Evolutionary conservation across 2,113 vertebrate species (phyloP), one percentile per base, ranked within the genome.

Genomic region (Gopherus evgoodei): DNA sequence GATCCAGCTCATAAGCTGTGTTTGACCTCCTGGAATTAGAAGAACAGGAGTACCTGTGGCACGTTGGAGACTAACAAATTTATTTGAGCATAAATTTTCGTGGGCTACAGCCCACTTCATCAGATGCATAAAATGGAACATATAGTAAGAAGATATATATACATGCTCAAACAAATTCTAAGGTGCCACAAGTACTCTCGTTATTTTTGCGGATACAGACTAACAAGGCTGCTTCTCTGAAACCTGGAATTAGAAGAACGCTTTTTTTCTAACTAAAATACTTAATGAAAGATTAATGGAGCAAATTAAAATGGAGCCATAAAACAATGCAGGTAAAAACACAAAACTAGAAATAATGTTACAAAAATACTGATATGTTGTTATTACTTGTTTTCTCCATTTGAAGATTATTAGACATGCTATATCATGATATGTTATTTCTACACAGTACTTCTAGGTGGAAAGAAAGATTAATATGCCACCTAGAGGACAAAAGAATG

Each of bases 401-500:
- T 95, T 59, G 72, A 62, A 87, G 57, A 93, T 27, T 65, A 72
- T 65, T 65, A 90, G 95, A 95, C 53, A 44, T 31, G 62, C 57
- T 75, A 76, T 29, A 81, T 22, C 24, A 83, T 85, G 86, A 10
- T 53, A 86, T 89, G 44, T 12, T 22, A 91, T 86, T 92, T 90
- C 84, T 50, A 27, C 8, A 96, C 19, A 54, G 53, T 22, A 54
- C 11, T 96, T 93, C 91, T 27, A 88, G 22, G 38, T 86, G 88
- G 83, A 93, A 95, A 90, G 90, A 82, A 98, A 97, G 97, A 97
- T 98, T 97, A 98, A 98, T 94, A 98, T 95, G 98, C 98, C 98
- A 98, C 91, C 97, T 98, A 98, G 97, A 98, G 98, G 98, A 98
- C 94, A 97, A 98, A 95, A 97, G 95, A 92, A 92, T 92, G 88